Evolutionary conservation across 2,888 invertebrate species (phyloP).

Genomic region (Dolomedes plantarius): DNA sequence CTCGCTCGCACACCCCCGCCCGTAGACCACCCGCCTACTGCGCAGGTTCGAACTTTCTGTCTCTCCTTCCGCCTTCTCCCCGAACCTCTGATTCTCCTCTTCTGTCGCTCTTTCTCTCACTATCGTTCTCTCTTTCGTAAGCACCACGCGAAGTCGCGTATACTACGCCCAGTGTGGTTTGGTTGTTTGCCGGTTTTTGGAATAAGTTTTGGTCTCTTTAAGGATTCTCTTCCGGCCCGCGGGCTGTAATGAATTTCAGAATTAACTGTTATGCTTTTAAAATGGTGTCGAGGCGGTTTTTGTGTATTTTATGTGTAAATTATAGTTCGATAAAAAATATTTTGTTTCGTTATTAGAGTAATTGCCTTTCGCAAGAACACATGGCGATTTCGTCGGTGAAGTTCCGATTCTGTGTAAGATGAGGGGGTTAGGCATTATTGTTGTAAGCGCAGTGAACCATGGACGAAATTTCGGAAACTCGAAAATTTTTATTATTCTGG

Average conservation of each 20-base stretch:
- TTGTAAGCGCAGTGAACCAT: too few relatives aligned
- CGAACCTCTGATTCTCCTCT: slow-evolving; percentile 1
- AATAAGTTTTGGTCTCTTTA: not conserved
- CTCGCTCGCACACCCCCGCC: slow-evolving; percentile 42
- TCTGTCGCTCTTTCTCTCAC: slow-evolving; percentile 37
- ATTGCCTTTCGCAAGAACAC: too few relatives aligned
- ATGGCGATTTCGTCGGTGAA: too few relatives aligned
- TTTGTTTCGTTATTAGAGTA: too few relatives aligned
- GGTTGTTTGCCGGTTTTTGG: slow-evolving; percentile 37
- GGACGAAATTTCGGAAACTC: too few relatives aligned
- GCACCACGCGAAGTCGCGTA: slow-evolving; percentile 51
- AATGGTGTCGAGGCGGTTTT: not conserved
- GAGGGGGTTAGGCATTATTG: too few relatives aligned
- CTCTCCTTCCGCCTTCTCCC: not conserved
- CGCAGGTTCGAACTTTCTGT: slow-evolving; percentile 13
- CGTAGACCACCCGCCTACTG: slow-evolving; percentile 14
- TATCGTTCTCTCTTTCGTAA: slow-evolving; percentile 62
- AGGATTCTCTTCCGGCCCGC: slow-evolving; percentile 1
- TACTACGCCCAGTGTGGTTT: slow-evolving; percentile 43
- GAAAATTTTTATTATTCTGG: too few relatives aligned
- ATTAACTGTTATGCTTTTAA: not conserved
- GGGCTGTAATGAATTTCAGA: slow-evolving; percentile 1
- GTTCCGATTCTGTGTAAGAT: too few relatives aligned
- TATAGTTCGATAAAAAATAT: too few relatives aligned
- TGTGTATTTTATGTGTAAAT: not conserved